phyloP scores from a whole-genome alignment of 2,888 invertebrate species.

The Calameuta idolon region DNA sequence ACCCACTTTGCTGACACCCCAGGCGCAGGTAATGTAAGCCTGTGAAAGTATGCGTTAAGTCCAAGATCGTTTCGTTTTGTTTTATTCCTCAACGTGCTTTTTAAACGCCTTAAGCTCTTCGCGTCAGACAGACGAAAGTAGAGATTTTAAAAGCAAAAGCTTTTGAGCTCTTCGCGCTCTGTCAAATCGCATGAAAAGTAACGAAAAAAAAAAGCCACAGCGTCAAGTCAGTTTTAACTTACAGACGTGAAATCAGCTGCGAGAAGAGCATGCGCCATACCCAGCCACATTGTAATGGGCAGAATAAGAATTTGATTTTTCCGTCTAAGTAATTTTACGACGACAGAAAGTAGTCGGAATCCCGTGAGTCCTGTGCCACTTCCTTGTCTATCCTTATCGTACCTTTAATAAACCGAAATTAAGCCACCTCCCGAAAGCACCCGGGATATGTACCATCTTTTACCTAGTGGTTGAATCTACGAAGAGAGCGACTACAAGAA shows the following conservation, averaged over 20 bases:
- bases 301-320: slow-evolving; percentile 74
- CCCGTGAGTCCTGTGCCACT: slow-evolving; percentile 65
- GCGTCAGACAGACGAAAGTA: background rate
- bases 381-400: slow-evolving; percentile 65
- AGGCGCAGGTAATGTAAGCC: slow-evolving; percentile 72
- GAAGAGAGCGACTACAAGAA: slow-evolving; percentile 72
- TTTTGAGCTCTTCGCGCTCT: background rate
- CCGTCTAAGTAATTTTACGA: slow-evolving; percentile 72
- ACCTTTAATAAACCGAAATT: slow-evolving; percentile 57
- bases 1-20: slow-evolving; percentile 76
- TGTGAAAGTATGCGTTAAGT: slow-evolving; percentile 49
- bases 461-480: slow-evolving; percentile 75
- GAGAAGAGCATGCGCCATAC: slow-evolving; percentile 77
- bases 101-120: background rate
- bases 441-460: slow-evolving; percentile 14
- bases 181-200: background rate
- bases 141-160: background rate
- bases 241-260: slow-evolving; percentile 72
- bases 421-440: background rate
- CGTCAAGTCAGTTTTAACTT: slow-evolving; percentile 35
- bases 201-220: background rate
- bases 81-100: background rate
- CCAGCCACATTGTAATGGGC: slow-evolving; percentile 77
- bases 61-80: background rate
- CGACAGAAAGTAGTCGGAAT: slow-evolving; percentile 69